Evolutionary conservation across 2,113 vertebrate species (phyloP).

Genomic region (Eretmochelys imbricata): DNA sequence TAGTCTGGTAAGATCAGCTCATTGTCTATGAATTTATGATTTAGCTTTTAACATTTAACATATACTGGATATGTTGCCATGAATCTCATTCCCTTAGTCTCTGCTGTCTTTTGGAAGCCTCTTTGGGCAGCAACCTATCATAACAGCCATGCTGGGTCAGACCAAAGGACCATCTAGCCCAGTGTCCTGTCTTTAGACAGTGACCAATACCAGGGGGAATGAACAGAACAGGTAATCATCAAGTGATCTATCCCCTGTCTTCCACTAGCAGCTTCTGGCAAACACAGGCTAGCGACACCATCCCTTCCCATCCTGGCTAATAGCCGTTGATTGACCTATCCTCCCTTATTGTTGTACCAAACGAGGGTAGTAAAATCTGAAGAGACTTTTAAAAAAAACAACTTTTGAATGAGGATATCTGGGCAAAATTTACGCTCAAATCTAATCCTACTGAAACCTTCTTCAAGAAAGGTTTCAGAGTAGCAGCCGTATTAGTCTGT

Average conservation of each 20-base stretch:
- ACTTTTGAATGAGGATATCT: not conserved
- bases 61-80: not conserved
- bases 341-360: not conserved
- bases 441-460: not conserved
- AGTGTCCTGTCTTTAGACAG: no score
- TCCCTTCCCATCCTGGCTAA: no score
- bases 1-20: not conserved
- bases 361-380: not conserved
- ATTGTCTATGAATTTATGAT: not conserved
- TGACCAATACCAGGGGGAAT: no score
- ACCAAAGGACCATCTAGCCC: no score
- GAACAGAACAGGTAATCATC: no score
- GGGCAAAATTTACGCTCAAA: not conserved
- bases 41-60: not conserved
- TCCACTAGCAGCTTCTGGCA: no score
- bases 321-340: no score
- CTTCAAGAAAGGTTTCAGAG: no score
- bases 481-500: no score
- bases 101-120: not conserved
- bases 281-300: no score
- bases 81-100: not conserved
- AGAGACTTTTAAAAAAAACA: not conserved
- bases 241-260: no score
- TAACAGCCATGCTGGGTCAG: no score
- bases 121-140: not conserved